Evolutionary conservation across 2,113 vertebrate species (phyloP).

Genomic region (Plectropomus leopardus): DNA sequence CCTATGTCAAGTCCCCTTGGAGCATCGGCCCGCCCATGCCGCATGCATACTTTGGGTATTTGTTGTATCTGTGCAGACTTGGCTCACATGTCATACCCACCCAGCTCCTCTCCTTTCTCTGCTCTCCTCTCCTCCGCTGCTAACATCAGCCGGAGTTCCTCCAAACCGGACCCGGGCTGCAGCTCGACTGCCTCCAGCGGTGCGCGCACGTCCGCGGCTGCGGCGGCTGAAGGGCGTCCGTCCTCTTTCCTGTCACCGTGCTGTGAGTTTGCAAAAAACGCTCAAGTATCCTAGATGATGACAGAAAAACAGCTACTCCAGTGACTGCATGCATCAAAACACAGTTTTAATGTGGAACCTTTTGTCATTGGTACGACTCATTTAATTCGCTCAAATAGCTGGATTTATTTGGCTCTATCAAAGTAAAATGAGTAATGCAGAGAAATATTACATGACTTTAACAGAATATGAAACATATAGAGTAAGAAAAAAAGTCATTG

Average conservation of each 20-base stretch:
- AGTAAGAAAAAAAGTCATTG: not conserved
- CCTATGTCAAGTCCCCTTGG: conserved; percentile 43
- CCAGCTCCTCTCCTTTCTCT: conserved; percentile 36
- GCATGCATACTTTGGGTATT: conserved; percentile 63
- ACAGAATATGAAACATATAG: not conserved
- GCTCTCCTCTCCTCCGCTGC: conserved; percentile 32
- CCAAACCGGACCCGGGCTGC: conserved; percentile 56
- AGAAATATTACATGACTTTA: not conserved
- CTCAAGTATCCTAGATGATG: not conserved
- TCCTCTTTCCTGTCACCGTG: conserved; percentile 1
- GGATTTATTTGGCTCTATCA: not conserved
- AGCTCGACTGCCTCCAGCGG: conserved; percentile 85
- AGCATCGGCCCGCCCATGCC: conserved; percentile 36
- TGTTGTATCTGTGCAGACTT: conserved; percentile 75
- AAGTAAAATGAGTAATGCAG: not conserved
- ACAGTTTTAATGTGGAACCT: not conserved
- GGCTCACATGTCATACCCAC: conserved; percentile 69
- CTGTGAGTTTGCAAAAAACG: conserved; percentile 24
- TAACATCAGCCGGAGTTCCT: conserved; percentile 66
- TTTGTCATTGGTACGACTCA: not conserved
- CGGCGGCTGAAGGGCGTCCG: conserved; percentile 56
- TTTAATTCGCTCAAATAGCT: not conserved
- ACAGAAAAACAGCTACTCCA: not conserved
- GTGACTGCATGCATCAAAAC: not conserved
- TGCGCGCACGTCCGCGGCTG: conserved; percentile 71